Conservation (phyloP, 2,797 vertebrate species). For the Taenioides sp. region DNA sequence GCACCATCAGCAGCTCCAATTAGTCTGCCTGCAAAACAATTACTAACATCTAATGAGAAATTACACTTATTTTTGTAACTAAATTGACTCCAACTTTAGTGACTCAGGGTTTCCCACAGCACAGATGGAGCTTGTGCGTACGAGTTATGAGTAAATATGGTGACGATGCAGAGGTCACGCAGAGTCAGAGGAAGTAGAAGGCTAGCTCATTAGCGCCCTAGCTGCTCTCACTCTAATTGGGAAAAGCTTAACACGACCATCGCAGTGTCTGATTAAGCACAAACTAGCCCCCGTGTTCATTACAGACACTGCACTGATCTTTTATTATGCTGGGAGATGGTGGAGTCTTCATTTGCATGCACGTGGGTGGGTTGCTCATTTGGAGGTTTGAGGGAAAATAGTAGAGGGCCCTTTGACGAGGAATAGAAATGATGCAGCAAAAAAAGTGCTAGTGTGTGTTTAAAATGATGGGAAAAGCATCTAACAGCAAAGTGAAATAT, state of each 20-base stretch:
- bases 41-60: constrained; percentile 46
- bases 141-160: constrained; percentile 1
- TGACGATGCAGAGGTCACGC: not conserved
- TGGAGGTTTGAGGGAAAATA: not conserved
- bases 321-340: constrained; percentile 40
- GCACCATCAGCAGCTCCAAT: constrained; percentile 34
- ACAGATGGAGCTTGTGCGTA: constrained; percentile 14
- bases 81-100: constrained; percentile 40
- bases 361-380: constrained; percentile 3
- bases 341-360: constrained; percentile 14
- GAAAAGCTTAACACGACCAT: constrained; percentile 23
- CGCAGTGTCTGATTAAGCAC: constrained; percentile 22
- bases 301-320: constrained; percentile 20
- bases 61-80: constrained; percentile 41
- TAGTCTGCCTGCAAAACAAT: constrained; percentile 33
- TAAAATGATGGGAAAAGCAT: not conserved
- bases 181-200: constrained; percentile 8
- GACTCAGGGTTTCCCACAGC: constrained; percentile 29
- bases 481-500: constrained; percentile 1
- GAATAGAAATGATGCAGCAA: constrained; percentile 1
- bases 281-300: constrained; percentile 22
- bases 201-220: constrained; percentile 41
- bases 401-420: not conserved
- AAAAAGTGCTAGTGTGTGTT: not conserved
- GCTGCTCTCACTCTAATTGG: constrained; percentile 26